Evolutionary conservation across 2,113 vertebrate genomes (phyloP), one percentile per base, ranked within the genome.

Genomic region (Phrynosoma blainvillii): DNA sequence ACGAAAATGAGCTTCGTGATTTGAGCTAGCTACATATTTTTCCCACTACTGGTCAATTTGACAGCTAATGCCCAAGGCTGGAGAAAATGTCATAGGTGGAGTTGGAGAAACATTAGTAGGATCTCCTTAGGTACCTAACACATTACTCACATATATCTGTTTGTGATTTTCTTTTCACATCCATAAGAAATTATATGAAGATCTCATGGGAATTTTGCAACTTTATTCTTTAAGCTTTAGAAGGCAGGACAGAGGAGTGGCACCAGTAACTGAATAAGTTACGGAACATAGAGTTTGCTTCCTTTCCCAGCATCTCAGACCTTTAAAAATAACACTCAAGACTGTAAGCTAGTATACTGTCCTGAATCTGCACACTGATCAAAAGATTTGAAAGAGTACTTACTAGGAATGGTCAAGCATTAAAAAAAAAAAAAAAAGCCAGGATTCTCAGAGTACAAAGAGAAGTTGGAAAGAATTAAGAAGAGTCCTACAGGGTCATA

Each of bases 1-100:
- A 0, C 89, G 84, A 87, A 94, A 92, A 89, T 74, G 1, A 81
- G 18, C 30, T 3, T 87, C 13, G 5, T 47, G 21, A 79, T 84
- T 88, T 85, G 76, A n/a, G 2, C 4, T 84, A 82, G 21, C 47
- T 12, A 84, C 84, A 92, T 82, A 36, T 0, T 9, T 91, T 77
- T 71, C 74, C 89, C 56, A 11, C 52, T 59, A 32, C 1, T 5
- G 83, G 0, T 9, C 47, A 70, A 7, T 83, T 14, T 80, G 80
- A 1, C 25, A 91, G 3, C 84, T 90, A 36, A 20, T 47, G 14
- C 78, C 66, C n/a, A 82, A 12, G 10, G 77, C 59, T 76, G 18
- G 79, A 82, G 11, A 86, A 42, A 0, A 1, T 9, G 12, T 84
- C 30, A 32, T 71, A 93, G 85, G 66, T 5, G 73, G 85, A 42